Percentiles rank a stretch among this genome's conserved stretches.
These are phyloP conservation scores for Nomada hirtipes DNA, from an alignment of 2,888 invertebrate species.

Conservation along the genomic window DNA sequence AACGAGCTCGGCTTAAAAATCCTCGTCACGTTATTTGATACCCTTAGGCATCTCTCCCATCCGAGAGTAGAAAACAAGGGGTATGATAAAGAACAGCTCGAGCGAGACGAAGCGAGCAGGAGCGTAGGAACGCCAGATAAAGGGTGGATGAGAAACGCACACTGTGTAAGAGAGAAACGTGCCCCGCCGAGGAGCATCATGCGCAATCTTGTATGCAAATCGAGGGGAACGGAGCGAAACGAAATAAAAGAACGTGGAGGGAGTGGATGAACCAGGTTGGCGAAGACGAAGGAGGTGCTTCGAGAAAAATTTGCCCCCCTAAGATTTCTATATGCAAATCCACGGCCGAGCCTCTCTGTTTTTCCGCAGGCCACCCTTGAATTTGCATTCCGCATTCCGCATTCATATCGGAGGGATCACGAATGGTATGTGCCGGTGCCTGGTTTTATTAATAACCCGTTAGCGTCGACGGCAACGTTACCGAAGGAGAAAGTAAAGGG, in stretches of 20 bases:
- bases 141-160: conserved; percentile 16
- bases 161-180: conserved; percentile 42
- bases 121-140: neutral
- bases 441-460: conserved; percentile 71
- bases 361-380: conserved; percentile 35
- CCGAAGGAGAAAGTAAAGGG: conserved; percentile 9
- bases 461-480: conserved; percentile 70
- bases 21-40: conserved; percentile 77
- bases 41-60: conserved; percentile 62
- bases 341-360: conserved; percentile 35
- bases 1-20: conserved; percentile 62
- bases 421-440: conserved; percentile 39
- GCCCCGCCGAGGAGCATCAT: conserved; percentile 69
- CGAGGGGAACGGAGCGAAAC: conserved; percentile 47
- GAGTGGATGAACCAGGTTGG: neutral
- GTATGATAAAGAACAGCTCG: conserved; percentile 35
- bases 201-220: conserved; percentile 73
- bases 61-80: conserved; percentile 34
- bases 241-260: conserved; percentile 19
- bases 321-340: conserved; percentile 75
- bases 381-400: conserved; percentile 70
- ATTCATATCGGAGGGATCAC: conserved; percentile 40
- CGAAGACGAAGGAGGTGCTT: conserved; percentile 43
- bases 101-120: conserved; percentile 15
- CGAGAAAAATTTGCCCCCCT: conserved; percentile 71